Conservation (phyloP, 2,113 vertebrate species). For the Climacteris rufus region DNA sequence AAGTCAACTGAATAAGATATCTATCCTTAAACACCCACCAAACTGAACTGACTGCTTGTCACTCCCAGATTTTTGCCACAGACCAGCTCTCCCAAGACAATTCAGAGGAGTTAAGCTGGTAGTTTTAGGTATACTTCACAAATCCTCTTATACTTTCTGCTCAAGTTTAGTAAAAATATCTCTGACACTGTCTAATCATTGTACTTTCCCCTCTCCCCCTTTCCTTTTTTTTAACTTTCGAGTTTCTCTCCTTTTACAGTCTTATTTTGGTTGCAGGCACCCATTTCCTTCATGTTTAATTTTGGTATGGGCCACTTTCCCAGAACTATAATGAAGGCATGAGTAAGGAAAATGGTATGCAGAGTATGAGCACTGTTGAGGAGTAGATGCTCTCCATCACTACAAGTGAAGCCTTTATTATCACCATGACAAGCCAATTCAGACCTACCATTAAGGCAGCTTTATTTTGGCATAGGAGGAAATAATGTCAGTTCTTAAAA, state of each 20-base stretch:
- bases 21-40: background rate
- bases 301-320: constrained; percentile 6
- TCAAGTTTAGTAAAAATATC: background rate
- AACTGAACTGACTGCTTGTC: background rate
- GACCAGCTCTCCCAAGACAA: background rate
- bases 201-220: background rate
- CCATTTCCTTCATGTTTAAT: constrained; percentile 15
- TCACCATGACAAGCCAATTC: background rate
- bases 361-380: background rate
- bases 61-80: background rate
- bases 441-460: background rate
- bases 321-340: constrained; percentile 10
- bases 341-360: constrained; percentile 8
- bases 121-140: background rate
- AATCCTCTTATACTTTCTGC: background rate
- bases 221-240: background rate
- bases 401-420: background rate
- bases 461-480: background rate
- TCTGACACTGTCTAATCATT: background rate
- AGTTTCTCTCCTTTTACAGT: background rate
- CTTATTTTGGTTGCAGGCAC: background rate
- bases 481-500: background rate
- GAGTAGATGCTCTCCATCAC: background rate
- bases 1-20: background rate
- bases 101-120: background rate